Evolutionary conservation across 2,797 vertebrate species (phyloP), one percentile per base, ranked within the genome.

Genomic region (Graptemys geographica): DNA sequence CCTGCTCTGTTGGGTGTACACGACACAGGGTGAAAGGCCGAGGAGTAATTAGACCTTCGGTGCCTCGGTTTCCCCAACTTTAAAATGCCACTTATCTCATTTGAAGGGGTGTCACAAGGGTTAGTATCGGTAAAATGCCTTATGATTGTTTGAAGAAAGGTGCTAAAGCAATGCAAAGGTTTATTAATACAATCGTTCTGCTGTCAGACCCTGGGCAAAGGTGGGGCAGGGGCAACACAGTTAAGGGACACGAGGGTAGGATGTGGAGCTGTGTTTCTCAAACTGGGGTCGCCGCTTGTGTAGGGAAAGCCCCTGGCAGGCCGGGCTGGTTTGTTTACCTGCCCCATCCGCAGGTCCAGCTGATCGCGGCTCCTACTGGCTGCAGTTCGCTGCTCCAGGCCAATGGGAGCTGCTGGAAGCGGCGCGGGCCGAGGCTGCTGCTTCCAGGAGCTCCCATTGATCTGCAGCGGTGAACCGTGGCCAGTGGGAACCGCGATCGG

Each of bases 381-480:
- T 1, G 15, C 1, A 13, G 51, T 51, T 51, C 51, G 1, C 51
- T 51, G 51, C 51, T 51, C 2, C 5, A 2, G 51, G 51, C 51
- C 51, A 16, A 51, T 16, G 51, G 13, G 51, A 51, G 51, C 51
- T 51, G 51, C 51, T 51, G 15, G 51, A 51, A 51, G 51, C 15
- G 5, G 51, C 1, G 51, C 2, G 2, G 51, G 51, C 51, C 5
- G 51, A 51, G 13, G 51, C 51, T 5, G 13, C 51, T 1, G 15
- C 51, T 51, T 51, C 51, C 15, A 16, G 51, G 2, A 51, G 51
- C 51, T 51, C 13, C 15, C 51, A 16, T 15, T 51, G 51, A 2
- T 15, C 51, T 51, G 51, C 13, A 51, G 51, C 15, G 15, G 51
- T 1, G 51, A 49, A 49, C 49, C 1, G 3, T 3, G 47, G 47